phyloP scores from a whole-genome alignment of 53 echinoderm and acorn worm species.

The Stichopus horrens region DNA sequence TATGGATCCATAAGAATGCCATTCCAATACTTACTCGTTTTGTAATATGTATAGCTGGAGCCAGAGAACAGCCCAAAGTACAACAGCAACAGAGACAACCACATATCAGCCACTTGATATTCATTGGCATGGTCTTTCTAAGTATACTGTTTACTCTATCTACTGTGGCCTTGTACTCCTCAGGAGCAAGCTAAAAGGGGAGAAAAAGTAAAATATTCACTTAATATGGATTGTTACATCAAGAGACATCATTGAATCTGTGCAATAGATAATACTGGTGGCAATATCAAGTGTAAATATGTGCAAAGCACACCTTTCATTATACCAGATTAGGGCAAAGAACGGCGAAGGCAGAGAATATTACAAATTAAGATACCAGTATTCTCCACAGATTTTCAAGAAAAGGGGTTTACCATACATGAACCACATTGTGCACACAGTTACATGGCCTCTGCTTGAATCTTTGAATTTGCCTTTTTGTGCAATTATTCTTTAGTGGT shows the following conservation, averaged over 20 bases:
- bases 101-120: conserved; percentile 93
- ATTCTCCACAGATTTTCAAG: too few relatives aligned
- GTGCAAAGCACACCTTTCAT: neutral
- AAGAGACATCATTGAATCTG: neutral
- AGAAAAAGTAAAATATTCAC: neutral
- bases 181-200: conserved; percentile 80
- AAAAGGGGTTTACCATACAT: too few relatives aligned
- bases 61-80: conserved; percentile 92
- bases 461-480: too few relatives aligned
- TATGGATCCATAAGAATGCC: neutral
- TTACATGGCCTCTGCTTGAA: too few relatives aligned
- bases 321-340: neutral
- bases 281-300: neutral
- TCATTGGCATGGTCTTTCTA: conserved; percentile 93
- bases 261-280: too few relatives aligned
- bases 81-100: conserved; percentile 99
- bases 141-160: conserved; percentile 86
- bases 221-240: neutral
- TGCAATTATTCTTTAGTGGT: too few relatives aligned
- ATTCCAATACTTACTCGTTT: conserved; percentile 76
- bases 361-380: too few relatives aligned
- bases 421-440: too few relatives aligned
- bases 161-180: conserved; percentile 91
- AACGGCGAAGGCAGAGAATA: neutral
- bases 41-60: conserved; percentile 89